Percentiles rank a stretch among this genome's conserved stretches.
Conservation (phyloP, 2,888 invertebrate species). For the Saturnia japonica region DNA sequence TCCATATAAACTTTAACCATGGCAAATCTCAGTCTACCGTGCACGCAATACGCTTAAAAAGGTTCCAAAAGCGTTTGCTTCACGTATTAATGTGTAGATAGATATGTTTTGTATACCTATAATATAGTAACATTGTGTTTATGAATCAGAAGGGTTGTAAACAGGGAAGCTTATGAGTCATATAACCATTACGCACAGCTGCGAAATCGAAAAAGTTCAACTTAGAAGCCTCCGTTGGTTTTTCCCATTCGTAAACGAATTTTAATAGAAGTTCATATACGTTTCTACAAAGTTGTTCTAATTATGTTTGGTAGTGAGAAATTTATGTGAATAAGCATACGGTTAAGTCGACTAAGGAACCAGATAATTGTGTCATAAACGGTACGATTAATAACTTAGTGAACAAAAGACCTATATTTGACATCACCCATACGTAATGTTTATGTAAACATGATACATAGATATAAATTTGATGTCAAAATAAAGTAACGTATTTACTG, state of each 20-base stretch:
- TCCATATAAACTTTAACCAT: too few relatives aligned
- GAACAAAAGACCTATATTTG: too few relatives aligned
- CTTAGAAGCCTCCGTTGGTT: neutral
- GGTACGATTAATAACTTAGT: too few relatives aligned
- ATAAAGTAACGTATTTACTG: too few relatives aligned
- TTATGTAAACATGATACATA: too few relatives aligned
- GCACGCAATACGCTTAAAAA: too few relatives aligned
- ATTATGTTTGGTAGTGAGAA: neutral
- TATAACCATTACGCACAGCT: neutral
- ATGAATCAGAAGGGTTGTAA: conserved; percentile 12
- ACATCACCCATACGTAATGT: too few relatives aligned
- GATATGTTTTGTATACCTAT: neutral
- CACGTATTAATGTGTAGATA: too few relatives aligned
- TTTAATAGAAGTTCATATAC: neutral
- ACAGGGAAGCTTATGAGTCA: neutral
- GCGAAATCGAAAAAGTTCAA: neutral
- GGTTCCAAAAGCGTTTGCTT: too few relatives aligned
- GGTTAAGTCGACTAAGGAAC: neutral
- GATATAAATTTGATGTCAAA: too few relatives aligned
- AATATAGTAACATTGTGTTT: neutral
- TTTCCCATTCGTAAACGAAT: conserved; percentile 1
- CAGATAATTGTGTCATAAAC: too few relatives aligned
- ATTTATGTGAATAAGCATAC: neutral
- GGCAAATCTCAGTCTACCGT: too few relatives aligned
- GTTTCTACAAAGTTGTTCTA: neutral